Percentiles rank a stretch among this genome's conserved stretches.
phyloP scores from a whole-genome alignment of 2,113 vertebrate genomes.

The Cebidichthys violaceus region DNA sequence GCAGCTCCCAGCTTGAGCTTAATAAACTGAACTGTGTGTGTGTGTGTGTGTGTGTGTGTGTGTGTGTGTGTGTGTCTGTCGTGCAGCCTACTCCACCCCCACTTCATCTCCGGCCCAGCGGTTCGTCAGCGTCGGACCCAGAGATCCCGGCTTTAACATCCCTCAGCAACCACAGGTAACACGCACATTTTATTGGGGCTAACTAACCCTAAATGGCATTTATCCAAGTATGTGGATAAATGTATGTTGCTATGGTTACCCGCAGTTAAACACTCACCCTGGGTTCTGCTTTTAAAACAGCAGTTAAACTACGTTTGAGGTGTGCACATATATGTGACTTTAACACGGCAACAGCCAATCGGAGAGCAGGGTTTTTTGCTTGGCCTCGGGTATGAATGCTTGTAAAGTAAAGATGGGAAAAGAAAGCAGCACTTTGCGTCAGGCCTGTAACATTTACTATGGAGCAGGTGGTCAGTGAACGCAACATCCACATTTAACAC shows the following conservation, averaged over 20 bases:
- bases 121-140: slow-evolving; percentile 99
- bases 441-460: slow-evolving; percentile 3
- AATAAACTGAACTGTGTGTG: background rate
- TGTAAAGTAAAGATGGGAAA: background rate
- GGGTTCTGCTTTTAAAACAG: background rate
- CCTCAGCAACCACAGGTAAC: slow-evolving; percentile 99
- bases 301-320: background rate
- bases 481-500: slow-evolving; percentile 32
- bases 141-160: slow-evolving; percentile 99
- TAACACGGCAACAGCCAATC: slow-evolving; percentile 14
- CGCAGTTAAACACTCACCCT: background rate
- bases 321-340: background rate
- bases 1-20: background rate
- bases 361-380: background rate
- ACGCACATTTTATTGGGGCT: background rate
- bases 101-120: slow-evolving; percentile 98
- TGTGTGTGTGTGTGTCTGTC: slow-evolving; percentile 71
- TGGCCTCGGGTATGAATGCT: background rate
- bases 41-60: slow-evolving; percentile 64
- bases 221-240: too few relatives aligned
- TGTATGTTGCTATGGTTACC: background rate
- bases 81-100: slow-evolving; percentile 98
- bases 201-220: background rate
- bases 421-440: background rate
- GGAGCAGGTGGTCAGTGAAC: slow-evolving; percentile 55